Evolutionary conservation across 2,113 vertebrate species (phyloP), one percentile per base, ranked within the genome.

Genomic region (Cromileptes altivelis): DNA sequence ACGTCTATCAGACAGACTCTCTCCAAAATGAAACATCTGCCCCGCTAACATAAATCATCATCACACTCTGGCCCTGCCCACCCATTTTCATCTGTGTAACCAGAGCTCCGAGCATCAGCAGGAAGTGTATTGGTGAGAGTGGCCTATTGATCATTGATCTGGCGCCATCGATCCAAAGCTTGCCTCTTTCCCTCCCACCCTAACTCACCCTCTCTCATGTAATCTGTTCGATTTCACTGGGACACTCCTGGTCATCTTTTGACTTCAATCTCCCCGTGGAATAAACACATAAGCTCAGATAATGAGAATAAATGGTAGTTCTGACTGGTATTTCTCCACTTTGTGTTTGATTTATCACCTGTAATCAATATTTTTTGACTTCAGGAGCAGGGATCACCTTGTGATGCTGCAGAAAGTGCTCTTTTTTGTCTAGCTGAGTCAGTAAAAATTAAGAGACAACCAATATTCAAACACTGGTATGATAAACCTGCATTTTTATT

Each of bases 91-190:
- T 93, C 91, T 91, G 81, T 92, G 93, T 90, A 91, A 93, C 93
- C 71, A 42, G 91, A 94, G 86, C 91, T 60, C 76, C 3, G 81
- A 80, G 83, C 33, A 65, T 94, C 89, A 93, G 93, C 92, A 94
- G 92, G 90, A 93, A 91, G 92, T 92, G 88, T 90, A 70, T 90
- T 84, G 78, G 90, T 91, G 89, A 87, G 89, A 91, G 88, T 70
- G 86, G 89, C 87, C 81, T 93, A 94, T 94, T 93, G 93, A 93
- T 94, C 90, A 93, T 93, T 91, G 93, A 94, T 93, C 89, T 89
- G 89, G 82, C 87, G 78, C 91, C 90, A 94, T 92, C 78, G 92
- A 94, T 92, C 81, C 70, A 33, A 88, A 82, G 78, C 72, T 42
- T 19, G 30, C 70, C 64, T 65, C 49, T 78, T 58, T 77, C 68